Base-by-base conservation (phyloP, 2,113 vertebrate species). In the Saimiri boliviensis region DNA sequence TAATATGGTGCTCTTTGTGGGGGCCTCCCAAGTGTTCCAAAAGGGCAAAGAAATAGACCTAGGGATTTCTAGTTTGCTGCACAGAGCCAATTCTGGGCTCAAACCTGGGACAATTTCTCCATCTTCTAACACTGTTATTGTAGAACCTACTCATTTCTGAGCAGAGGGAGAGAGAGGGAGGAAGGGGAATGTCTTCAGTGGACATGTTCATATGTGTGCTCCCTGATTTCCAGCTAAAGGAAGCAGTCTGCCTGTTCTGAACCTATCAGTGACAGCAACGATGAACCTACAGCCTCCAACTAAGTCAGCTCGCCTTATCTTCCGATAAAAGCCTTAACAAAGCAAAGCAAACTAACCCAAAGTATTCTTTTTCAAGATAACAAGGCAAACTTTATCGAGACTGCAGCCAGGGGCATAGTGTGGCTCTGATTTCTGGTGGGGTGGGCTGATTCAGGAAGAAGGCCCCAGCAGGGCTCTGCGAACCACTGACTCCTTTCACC, bases 131-230 rank as follows among this genome's bases (percentile, higher is more conserved):
- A 30, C 16, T n/a, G 23, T 25, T 63, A 6, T 9, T 81, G n/a
- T 19, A 52, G 54, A 30, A 8, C 21, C 21, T 11, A 3, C 21
- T 76, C 56, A 45, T 47, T 37, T 84, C 52, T 79, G 60, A 58
- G 63, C 12, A 52, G 42, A 45, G 5, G 32, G 56, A 58, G 27
- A 42, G 56, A 84, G n/a, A 32, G 1, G 16, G 52, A 56, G 80
- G 21, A 71, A 25, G 27, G 60, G 23, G 42, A 80, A 23, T 2
- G 23, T 58, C 8, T 74, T 47, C 12, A 45, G 35, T 11, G 27
- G 52, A 42, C 35, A 4, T 30, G 12, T 32, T 21, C 11, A 35
- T 27, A 12, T 12, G 3, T 30, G 5, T 2, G 32, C 1, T 11
- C 6, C 23, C 45, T 42, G 47, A 13, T 52, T 68, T 32, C 42